Percentiles rank a stretch among this genome's conserved stretches.
phyloP scores from a whole-genome alignment of 2,113 vertebrate genomes.

The Tor tambroides region DNA sequence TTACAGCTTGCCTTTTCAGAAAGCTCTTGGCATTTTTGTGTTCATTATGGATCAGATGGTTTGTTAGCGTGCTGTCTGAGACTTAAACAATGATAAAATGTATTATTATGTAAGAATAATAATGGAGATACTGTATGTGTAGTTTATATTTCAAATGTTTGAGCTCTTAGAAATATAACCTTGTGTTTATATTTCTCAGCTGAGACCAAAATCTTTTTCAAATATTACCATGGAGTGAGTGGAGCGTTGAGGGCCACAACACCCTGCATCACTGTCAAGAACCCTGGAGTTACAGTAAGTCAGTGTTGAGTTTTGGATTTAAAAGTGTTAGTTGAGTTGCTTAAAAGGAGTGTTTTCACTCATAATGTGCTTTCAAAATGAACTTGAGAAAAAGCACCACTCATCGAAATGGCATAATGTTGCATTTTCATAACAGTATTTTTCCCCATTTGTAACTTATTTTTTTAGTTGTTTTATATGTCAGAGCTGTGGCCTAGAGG shows the following conservation, averaged over 20 bases:
- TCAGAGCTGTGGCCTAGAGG: too few relatives aligned
- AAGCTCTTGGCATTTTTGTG: neutral
- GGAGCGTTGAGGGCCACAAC: conserved; percentile 93
- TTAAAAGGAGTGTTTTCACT: too few relatives aligned
- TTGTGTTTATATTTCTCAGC: conserved; percentile 72
- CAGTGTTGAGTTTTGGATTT: too few relatives aligned
- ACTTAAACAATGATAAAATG: neutral
- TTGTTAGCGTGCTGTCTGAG: neutral
- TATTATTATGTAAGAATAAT: neutral
- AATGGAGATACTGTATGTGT: conserved; percentile 15
- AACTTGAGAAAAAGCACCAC: too few relatives aligned
- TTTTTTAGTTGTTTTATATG: too few relatives aligned
- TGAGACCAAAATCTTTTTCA: conserved; percentile 98
- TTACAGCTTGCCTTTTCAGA: neutral
- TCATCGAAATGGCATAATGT: too few relatives aligned
- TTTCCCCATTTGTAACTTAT: too few relatives aligned
- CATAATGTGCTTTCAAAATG: too few relatives aligned
- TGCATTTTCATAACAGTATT: too few relatives aligned
- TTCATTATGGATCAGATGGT: neutral
- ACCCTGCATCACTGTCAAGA: conserved; percentile 96
- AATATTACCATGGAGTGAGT: conserved; percentile 96
- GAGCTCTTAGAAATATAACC: conserved; percentile 9
- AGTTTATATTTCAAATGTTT: neutral
- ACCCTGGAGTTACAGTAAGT: conserved; percentile 89
- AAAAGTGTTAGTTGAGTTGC: too few relatives aligned